Conservation (phyloP, 53 echinoderm and acorn worm genomes). For the Pentamera pediparva region DNA sequence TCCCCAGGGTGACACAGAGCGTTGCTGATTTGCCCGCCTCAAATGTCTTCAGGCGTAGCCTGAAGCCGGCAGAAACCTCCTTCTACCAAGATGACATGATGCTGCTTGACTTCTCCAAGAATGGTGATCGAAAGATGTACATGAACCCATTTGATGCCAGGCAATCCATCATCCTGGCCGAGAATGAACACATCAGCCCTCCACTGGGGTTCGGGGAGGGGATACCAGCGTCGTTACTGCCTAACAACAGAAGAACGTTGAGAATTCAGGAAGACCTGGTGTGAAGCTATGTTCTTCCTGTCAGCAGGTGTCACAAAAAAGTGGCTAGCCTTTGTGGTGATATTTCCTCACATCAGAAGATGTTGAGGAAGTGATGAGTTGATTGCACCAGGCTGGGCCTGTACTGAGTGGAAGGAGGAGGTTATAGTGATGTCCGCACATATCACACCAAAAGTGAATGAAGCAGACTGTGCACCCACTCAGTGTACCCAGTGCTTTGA, state of each 20-base stretch:
- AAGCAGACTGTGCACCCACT: not conserved
- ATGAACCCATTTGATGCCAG: slow-evolving; percentile 90
- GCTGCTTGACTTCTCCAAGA: slow-evolving; percentile 66
- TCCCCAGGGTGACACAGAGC: slow-evolving; percentile 26
- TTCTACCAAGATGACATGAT: slow-evolving; percentile 74
- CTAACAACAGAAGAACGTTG: slow-evolving; percentile 65
- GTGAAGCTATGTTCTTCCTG: no score
- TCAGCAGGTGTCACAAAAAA: no score
- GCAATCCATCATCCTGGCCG: slow-evolving; percentile 53
- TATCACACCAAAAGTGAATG: no score
- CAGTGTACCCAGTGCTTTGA: no score
- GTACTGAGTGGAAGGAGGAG: no score
- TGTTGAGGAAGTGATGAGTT: no score
- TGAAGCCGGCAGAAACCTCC: slow-evolving; percentile 44
- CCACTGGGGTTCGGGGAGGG: slow-evolving; percentile 38
- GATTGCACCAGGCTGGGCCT: no score
- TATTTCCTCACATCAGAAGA: no score
- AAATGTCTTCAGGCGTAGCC: slow-evolving; percentile 55
- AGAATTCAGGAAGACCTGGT: slow-evolving; percentile 69
- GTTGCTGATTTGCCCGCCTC: slow-evolving; percentile 37
- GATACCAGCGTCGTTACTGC: slow-evolving; percentile 46
- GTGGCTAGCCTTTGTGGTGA: no score
- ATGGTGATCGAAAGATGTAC: slow-evolving; percentile 69
- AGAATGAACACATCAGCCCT: slow-evolving; percentile 26
- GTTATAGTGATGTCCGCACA: not conserved